Percentiles rank a stretch among this genome's conserved stretches.
Conservation (phyloP, 2,888 invertebrate species). For the Eupsilia transversa region DNA sequence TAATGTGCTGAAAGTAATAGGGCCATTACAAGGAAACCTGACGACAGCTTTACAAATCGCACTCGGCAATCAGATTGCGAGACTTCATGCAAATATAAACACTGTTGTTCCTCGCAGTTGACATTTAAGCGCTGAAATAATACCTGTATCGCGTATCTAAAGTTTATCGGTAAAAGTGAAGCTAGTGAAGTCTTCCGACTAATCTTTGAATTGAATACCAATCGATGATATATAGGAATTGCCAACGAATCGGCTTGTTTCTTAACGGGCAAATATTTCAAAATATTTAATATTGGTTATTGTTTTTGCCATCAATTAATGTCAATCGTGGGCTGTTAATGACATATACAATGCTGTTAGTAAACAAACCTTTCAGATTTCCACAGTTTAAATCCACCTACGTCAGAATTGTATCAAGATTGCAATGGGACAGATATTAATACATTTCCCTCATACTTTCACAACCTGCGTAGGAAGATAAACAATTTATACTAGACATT, state of each 20-base stretch:
- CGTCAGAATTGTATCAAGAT: constrained; percentile 51
- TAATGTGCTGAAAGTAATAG: constrained; percentile 75
- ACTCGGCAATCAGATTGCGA: constrained; percentile 72
- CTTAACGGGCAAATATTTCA: constrained; percentile 23
- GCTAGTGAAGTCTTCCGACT: constrained; percentile 31
- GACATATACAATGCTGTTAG: constrained; percentile 26
- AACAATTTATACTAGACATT: constrained; percentile 36
- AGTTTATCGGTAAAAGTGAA: constrained; percentile 64
- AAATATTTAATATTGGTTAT: constrained; percentile 43
- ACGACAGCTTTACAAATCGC: constrained; percentile 73
- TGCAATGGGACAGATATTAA: constrained; percentile 53
- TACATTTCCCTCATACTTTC: constrained; percentile 51
- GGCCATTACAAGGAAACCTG: constrained; percentile 57
- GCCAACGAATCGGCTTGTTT: constrained; percentile 3
- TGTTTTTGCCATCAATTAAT: constrained; percentile 50
- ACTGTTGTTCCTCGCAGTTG: constrained; percentile 55
- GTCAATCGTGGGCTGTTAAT: constrained; percentile 52
- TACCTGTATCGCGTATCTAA: constrained; percentile 59
- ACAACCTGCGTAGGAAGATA: constrained; percentile 54
- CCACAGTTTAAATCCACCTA: constrained; percentile 50
- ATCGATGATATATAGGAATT: constrained; percentile 32
- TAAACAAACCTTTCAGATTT: constrained; percentile 43
- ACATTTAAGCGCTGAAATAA: constrained; percentile 63
- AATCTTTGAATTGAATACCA: constrained; percentile 57
- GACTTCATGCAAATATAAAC: constrained; percentile 65